Base-by-base conservation (phyloP, 2,797 vertebrate genomes). In the Pseudochirops corinnae region DNA sequence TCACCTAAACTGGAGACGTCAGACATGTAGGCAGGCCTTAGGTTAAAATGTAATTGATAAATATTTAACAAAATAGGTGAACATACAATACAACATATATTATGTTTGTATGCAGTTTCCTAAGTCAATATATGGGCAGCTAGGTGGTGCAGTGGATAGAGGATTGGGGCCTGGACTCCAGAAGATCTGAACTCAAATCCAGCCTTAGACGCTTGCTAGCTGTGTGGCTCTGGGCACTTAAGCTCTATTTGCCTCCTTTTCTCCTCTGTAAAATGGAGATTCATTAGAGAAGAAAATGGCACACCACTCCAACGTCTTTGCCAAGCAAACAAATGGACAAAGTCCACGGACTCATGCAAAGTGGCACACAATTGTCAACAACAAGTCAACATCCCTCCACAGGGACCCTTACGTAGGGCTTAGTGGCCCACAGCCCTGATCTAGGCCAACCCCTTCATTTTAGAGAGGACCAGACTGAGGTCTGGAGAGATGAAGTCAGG, bases 51-150 rank as follows among this genome's bases (percentile, higher is more conserved):
- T 67, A 67, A 67, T 5, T 33, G 13, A 11, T 33, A n/a, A 67
- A n/a, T 74, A 74, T 74, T 74, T 74, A 74, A 74, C n/a, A 74
- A 74, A 74, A 74, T 74, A n/a, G n/a, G n/a, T 74, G 33, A 74
- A n/a, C 39, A 39, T 67, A 67, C 33, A 67, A 67, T 4, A 18
- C 33, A 74, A 24, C n/a, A 74, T n/a, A 18, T 6, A 39, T 39
- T 39, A 39, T 74, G 18, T 24, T 18, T 39, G 21, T 74, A 39
- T 74, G 67, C 28, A 39, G 16, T 74, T 74, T 74, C 33, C 33
- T 74, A 18, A 74, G 62, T n/a, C 33, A 67, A 62, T 14, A 33
- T 62, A 62, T 33, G 31, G 31, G 2, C 31, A 62, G 60, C 60
- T 33, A 62, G 58, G 29, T 62, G 11, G 60, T 62, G 13, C 60